Evolutionary conservation across 64 coral and sea anemone genomes (phyloP).

Genomic region (Pocillopora damicornis): DNA sequence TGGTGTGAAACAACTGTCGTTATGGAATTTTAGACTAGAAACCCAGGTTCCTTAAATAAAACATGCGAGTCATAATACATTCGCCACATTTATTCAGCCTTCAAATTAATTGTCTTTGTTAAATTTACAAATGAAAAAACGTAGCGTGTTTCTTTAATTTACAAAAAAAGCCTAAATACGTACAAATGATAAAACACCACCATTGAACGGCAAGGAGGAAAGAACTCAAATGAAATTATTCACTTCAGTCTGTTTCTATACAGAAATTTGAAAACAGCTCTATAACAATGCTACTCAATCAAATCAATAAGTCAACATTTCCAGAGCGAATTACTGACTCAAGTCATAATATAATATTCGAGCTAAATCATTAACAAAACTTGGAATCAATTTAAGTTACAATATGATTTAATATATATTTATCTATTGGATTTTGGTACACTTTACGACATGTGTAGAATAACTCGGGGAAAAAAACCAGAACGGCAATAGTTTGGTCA

Average conservation of each 20-base stretch:
- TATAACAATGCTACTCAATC: background rate
- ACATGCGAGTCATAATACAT: background rate
- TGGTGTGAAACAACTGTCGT: too few species aligned
- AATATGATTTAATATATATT: constrained; percentile 17
- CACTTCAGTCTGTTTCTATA: background rate
- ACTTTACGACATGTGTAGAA: background rate
- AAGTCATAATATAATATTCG: background rate
- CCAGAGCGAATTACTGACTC: background rate
- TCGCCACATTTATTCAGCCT: constrained; percentile 2
- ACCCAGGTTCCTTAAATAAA: too few species aligned
- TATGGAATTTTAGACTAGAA: too few species aligned
- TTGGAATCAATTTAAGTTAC: constrained; percentile 12
- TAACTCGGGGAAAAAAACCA: background rate
- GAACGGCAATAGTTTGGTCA: background rate
- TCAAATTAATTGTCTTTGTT: constrained; percentile 17
- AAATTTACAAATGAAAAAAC: constrained; percentile 30
- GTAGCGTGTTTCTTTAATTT: constrained; percentile 13
- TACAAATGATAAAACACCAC: constrained; percentile 15
- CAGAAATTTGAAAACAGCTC: constrained; percentile 5
- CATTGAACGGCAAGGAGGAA: background rate
- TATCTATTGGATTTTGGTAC: background rate
- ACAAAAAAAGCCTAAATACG: constrained; percentile 34
- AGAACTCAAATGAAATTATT: constrained; percentile 25
- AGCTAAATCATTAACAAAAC: background rate
- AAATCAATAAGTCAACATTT: background rate